Percentiles rank a stretch among this genome's conserved stretches.
These are phyloP conservation scores for Amblyteles armatorius DNA, from an alignment of 2,888 invertebrate genomes.

Conservation along the genomic window DNA sequence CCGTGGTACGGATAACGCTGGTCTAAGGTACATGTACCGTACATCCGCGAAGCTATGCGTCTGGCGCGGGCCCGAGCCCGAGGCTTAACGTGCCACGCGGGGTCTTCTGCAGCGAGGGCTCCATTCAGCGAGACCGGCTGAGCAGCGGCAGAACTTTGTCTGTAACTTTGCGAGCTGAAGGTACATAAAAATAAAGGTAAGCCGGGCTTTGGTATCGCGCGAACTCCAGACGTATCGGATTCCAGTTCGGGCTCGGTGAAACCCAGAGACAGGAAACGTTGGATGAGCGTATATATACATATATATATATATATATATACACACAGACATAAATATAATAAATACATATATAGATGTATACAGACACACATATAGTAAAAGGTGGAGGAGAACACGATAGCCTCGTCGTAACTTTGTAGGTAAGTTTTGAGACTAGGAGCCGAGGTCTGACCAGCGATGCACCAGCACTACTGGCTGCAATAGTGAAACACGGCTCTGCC, in stretches of 20 bases:
- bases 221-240: slow-evolving; percentile 68
- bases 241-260: slow-evolving; percentile 65
- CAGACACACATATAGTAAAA: background rate
- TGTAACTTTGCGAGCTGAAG: slow-evolving; percentile 58
- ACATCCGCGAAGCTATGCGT: slow-evolving; percentile 12
- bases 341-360: background rate
- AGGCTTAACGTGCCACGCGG: slow-evolving; percentile 61
- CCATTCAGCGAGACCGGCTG: slow-evolving; percentile 34
- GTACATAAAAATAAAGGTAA: slow-evolving; percentile 76
- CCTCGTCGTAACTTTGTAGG: slow-evolving; percentile 47
- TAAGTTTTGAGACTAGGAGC: slow-evolving; percentile 58
- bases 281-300: slow-evolving; percentile 34
- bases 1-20: background rate
- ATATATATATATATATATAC: slow-evolving; percentile 4
- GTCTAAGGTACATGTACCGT: slow-evolving; percentile 15
- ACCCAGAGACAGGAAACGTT: slow-evolving; percentile 69
- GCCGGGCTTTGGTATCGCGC: slow-evolving; percentile 69
- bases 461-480: slow-evolving; percentile 44
- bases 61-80: slow-evolving; percentile 9
- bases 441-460: slow-evolving; percentile 56
- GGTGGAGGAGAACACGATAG: background rate
- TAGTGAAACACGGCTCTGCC: slow-evolving; percentile 15
- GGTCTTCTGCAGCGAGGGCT: slow-evolving; percentile 59
- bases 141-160: slow-evolving; percentile 58
- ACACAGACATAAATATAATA: background rate